Evolutionary conservation across 35 echinoderm and acorn worm genomes (phyloP), one percentile per base, ranked within the genome.

Genomic region (Ophiothrix spiculata): DNA sequence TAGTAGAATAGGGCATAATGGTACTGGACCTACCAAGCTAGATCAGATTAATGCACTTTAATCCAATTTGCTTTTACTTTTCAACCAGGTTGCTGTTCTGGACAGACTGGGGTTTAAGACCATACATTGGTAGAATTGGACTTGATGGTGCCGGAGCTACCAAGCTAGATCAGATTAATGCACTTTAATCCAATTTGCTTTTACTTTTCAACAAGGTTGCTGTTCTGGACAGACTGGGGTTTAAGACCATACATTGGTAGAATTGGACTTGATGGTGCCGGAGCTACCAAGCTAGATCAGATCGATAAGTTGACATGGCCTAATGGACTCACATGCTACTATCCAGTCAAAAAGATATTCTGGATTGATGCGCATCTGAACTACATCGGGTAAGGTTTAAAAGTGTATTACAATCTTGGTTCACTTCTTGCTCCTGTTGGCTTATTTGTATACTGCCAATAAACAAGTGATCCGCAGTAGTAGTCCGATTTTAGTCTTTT

Each of bases 171-270:
- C 79, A 75, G 35, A 19, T 75, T 2, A 2, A 19, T 33, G 4
- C 8, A 10, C 35, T 6, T 2, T 75, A 33, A 75, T 1, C 73
- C 29, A 10, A n/a, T 83, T 83, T 83, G 46, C 1, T 19, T 37
- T 90, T 85, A 33, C 35, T 32, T 49, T 37, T 19, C 21, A 8
- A 38, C 40, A 33, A 99, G 96, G 35, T 94, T 92, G 36, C 41
- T 90, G 10, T 99, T 85, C 83, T 99, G 96, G 96, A 87, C 88
- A 37, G 96, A 99, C 81, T 99, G 96, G 96, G 96, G 96, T 33
- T 76, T 91, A 32, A 78, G 64, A 28, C 80, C 96, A 13, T 89
- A 94, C 69, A 99, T 99, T 31, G 96, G 89, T 23, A 77, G 92
- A 21, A 40, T 91, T 10, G 92, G 92, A 4, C 91, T 99, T 89